Evolutionary conservation across 2,113 vertebrate genomes (phyloP).

Genomic region (Echinops telfairi): DNA sequence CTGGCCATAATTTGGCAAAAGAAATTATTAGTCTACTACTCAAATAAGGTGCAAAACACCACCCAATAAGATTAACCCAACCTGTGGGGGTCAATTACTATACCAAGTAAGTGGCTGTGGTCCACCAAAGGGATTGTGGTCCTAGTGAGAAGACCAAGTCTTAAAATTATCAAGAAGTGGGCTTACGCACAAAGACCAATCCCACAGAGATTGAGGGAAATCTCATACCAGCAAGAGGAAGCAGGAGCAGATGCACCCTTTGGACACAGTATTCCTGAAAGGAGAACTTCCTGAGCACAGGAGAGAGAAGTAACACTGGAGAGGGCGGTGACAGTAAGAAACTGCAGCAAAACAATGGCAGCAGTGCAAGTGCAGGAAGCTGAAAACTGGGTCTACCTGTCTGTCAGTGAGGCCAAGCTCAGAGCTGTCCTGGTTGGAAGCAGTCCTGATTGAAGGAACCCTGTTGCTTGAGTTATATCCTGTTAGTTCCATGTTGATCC

Average conservation of each 20-base stretch:
- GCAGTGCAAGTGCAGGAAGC: background rate
- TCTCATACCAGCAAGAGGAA: background rate
- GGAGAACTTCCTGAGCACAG: background rate
- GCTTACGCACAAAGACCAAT: background rate
- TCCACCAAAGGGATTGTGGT: background rate
- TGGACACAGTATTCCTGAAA: background rate
- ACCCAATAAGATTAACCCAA: background rate
- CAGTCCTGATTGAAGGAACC: background rate
- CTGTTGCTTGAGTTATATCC: background rate
- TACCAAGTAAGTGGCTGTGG: background rate
- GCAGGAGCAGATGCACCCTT: background rate
- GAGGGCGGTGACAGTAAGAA: background rate
- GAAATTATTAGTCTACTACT: background rate
- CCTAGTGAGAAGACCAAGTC: background rate
- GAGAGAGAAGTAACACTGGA: background rate
- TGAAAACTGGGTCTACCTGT: background rate
- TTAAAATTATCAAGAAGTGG: too few relatives aligned
- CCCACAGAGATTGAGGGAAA: background rate
- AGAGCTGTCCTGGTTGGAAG: background rate
- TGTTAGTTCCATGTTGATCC: background rate
- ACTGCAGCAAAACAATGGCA: background rate
- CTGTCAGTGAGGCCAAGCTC: background rate
- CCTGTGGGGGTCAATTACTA: background rate
- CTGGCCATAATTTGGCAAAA: background rate
- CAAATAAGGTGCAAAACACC: background rate